These are phyloP conservation scores for Sarcophaga peregrina DNA, from an alignment of 1,140 invertebrate genomes.

Conservation along the genomic window DNA sequence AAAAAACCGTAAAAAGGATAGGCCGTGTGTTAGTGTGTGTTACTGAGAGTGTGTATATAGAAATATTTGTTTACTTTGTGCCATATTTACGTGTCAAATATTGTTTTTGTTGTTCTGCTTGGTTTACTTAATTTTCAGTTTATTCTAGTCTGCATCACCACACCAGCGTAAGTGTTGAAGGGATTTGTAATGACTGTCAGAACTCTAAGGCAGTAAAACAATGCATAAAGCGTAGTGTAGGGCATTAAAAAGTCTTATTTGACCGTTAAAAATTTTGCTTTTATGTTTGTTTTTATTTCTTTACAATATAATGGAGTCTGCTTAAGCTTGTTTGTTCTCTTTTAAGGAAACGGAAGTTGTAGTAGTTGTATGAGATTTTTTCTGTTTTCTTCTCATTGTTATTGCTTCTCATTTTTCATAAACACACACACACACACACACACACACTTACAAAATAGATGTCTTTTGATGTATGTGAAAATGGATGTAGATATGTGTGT, in stretches of 20 bases:
- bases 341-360: slow-evolving; percentile 35
- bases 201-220: too few species aligned
- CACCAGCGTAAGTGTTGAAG: too few species aligned
- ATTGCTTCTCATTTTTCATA: background rate
- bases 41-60: background rate
- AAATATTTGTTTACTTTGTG: background rate
- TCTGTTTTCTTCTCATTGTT: background rate
- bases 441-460: background rate
- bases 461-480: background rate
- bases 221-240: too few species aligned
- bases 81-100: background rate
- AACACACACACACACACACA: background rate
- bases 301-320: background rate
- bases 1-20: background rate
- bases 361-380: slow-evolving; percentile 8
- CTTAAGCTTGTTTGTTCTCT: slow-evolving; percentile 21
- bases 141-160: too few species aligned
- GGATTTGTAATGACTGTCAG: too few species aligned
- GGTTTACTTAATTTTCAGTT: background rate
- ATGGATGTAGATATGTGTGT: background rate
- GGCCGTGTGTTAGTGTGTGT: background rate
- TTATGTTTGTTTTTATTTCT: background rate
- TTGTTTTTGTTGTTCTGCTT: background rate
- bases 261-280: background rate
- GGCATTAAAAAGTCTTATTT: background rate